Conservation (phyloP, 2,797 vertebrate genomes). For the Cephalopachus bancanus region DNA sequence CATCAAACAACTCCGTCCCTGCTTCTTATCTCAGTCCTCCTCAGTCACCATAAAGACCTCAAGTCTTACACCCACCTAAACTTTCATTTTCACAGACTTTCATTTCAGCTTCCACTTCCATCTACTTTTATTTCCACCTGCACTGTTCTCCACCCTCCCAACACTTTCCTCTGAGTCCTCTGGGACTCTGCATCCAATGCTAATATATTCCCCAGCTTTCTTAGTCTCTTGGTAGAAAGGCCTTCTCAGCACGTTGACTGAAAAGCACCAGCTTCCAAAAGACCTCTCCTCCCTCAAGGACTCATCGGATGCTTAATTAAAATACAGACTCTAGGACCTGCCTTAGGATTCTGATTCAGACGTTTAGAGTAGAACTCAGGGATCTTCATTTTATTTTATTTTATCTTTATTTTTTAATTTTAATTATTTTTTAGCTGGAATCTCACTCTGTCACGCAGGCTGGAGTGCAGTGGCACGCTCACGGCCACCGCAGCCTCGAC, state of each 20-base stretch:
- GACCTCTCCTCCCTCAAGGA: neutral
- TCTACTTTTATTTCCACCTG: neutral
- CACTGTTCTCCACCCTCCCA: neutral
- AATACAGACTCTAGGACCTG: neutral
- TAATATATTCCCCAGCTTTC: neutral
- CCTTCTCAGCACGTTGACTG: conserved; percentile 10
- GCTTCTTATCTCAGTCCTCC: conserved; percentile 9
- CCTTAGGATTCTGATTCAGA: conserved; percentile 28
- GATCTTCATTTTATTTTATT: neutral
- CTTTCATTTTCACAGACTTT: neutral
- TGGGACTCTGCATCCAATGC: neutral
- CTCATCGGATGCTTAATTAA: neutral
- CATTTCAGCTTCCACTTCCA: neutral
- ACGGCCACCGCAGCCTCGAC: no score
- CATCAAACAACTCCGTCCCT: conserved; percentile 9
- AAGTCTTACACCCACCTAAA: neutral
- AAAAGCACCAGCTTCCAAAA: conserved; percentile 41
- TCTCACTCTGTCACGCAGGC: no score
- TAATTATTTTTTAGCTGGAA: no score
- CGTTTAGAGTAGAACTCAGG: neutral
- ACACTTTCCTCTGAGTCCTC: neutral
- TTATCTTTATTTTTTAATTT: no score
- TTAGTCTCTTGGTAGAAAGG: neutral
- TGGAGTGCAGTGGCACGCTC: no score
- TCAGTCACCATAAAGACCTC: conserved; percentile 29